Conservation (phyloP, 2,113 vertebrate species). For the Corythaeola cristata region DNA sequence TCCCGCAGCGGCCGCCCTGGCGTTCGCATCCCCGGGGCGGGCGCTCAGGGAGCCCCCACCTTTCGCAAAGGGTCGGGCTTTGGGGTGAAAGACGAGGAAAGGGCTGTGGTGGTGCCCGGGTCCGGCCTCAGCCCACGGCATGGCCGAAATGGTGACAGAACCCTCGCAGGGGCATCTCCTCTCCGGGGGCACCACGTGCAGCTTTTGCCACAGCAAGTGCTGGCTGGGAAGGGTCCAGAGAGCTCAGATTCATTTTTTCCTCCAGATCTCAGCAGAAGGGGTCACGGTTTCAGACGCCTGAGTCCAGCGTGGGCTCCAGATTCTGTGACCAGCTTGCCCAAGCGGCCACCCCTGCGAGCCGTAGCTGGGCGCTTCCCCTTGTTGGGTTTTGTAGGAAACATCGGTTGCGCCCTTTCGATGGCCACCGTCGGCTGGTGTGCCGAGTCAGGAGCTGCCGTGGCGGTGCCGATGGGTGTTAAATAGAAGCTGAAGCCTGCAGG, state of each 20-base stretch:
- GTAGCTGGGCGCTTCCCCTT: rapidly evolving
- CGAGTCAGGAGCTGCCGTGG: not conserved
- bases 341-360: not conserved
- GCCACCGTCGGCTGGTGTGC: not conserved
- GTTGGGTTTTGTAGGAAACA: not conserved
- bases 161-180: not conserved
- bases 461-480: rapidly evolving
- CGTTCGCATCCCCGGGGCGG: not conserved
- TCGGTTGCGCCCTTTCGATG: rapidly evolving
- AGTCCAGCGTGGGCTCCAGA: not conserved
- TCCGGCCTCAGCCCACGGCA: not conserved
- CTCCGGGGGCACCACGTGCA: rapidly evolving
- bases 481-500: not conserved
- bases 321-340: not conserved
- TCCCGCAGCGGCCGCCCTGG: rapidly evolving
- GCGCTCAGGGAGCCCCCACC: rapidly evolving
- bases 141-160: not conserved
- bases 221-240: not conserved
- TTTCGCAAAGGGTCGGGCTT: too few relatives aligned
- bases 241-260: rapidly evolving
- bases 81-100: too few relatives aligned
- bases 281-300: not conserved
- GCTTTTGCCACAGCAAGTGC: rapidly evolving
- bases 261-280: not conserved
- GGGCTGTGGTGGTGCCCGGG: rapidly evolving